A percentile compares a stretch with the other conserved stretches of the same genome.
These are phyloP conservation scores for Chromis chromis DNA, from an alignment of 2,797 vertebrate genomes.

Conservation along the genomic window DNA sequence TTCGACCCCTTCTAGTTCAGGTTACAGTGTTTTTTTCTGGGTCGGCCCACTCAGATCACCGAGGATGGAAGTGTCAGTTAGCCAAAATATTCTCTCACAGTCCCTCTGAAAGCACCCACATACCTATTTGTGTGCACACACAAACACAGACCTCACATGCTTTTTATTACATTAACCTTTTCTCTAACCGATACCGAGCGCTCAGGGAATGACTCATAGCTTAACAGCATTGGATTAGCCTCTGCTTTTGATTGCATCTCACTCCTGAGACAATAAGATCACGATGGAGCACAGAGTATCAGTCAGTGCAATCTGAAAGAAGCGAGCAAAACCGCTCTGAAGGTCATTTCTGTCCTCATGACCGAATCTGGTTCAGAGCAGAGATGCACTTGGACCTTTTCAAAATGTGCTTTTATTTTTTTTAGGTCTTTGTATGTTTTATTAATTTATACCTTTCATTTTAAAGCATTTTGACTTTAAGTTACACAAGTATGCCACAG, in stretches of 20 bases:
- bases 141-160: conserved; percentile 4
- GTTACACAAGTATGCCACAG: too few relatives aligned
- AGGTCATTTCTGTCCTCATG: conserved; percentile 55
- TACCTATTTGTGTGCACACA: conserved; percentile 8
- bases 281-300: conserved; percentile 23
- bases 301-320: conserved; percentile 39
- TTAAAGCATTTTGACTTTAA: neutral
- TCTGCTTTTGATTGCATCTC: conserved; percentile 57
- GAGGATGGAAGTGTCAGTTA: conserved; percentile 18
- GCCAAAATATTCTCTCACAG: conserved; percentile 19
- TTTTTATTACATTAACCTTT: conserved; percentile 69
- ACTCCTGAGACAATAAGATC: conserved; percentile 51
- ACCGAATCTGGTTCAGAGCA: neutral
- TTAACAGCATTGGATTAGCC: conserved; percentile 62
- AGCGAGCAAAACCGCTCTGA: conserved; percentile 18
- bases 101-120: neutral
- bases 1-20: conserved; percentile 2
- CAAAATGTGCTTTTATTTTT: neutral
- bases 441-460: neutral
- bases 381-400: neutral
- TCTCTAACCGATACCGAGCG: conserved; percentile 20
- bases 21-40: conserved; percentile 28
- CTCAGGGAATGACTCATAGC: conserved; percentile 54
- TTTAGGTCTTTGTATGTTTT: neutral
- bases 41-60: conserved; percentile 5